These are phyloP conservation scores for Dioctria linearis DNA, from an alignment of 2,888 invertebrate genomes.

Conservation along the genomic window DNA sequence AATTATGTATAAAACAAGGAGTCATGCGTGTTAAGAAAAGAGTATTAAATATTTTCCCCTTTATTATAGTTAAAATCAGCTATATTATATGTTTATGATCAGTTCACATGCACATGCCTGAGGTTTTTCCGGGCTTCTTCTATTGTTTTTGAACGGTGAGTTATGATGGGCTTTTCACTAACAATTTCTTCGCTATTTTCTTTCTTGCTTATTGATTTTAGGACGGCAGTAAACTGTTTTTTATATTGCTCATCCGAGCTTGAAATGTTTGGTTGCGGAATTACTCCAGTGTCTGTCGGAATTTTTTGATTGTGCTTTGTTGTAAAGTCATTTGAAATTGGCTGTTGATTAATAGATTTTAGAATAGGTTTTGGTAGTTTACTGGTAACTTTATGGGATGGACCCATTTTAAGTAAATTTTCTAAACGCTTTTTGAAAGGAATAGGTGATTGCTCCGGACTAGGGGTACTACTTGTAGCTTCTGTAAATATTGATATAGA, in stretches of 20 bases:
- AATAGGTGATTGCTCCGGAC: slow-evolving; percentile 52
- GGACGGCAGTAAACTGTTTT: slow-evolving; percentile 18
- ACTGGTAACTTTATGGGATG: slow-evolving; percentile 62
- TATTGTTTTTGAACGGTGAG: slow-evolving; percentile 50
- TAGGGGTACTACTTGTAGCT: slow-evolving; percentile 7
- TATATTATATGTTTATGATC: background rate
- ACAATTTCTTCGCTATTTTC: background rate
- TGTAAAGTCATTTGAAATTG: background rate
- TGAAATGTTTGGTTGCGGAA: background rate
- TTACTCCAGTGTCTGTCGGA: background rate
- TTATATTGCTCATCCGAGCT: background rate
- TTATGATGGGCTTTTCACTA: background rate
- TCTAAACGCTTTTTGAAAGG: slow-evolving; percentile 67
- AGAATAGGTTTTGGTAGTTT: background rate
- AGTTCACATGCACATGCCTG: slow-evolving; percentile 45
- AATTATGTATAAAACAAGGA: slow-evolving; percentile 10
- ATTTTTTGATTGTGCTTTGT: background rate
- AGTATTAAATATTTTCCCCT: slow-evolving; percentile 1
- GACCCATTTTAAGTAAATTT: slow-evolving; percentile 66
- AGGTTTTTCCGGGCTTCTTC: slow-evolving; percentile 53
- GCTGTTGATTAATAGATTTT: background rate
- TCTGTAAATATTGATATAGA: background rate
- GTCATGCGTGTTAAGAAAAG: slow-evolving; percentile 32
- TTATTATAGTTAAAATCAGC: background rate
- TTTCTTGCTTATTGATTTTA: slow-evolving; percentile 20